Percentiles rank a stretch among this genome's conserved stretches.
Evolutionary conservation across 2,113 vertebrate species (phyloP).

Genomic region (Pipa parva): DNA sequence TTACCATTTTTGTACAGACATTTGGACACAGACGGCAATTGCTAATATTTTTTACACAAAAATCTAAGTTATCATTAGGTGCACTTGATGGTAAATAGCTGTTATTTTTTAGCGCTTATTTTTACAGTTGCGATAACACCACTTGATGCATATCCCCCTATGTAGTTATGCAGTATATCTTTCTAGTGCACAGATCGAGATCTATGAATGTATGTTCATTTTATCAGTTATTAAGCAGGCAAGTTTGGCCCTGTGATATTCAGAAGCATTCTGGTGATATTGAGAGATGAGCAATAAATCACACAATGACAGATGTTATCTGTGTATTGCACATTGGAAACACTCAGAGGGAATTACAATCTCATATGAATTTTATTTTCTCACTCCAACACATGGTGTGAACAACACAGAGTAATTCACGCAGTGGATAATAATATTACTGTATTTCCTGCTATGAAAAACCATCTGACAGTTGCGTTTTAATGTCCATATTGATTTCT

Average conservation of each 20-base stretch:
- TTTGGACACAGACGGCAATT: too few species aligned
- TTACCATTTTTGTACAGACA: too few species aligned
- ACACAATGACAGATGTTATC: slow-evolving; percentile 7
- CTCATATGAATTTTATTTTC: neutral
- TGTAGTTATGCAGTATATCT: too few species aligned
- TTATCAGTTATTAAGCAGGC: slow-evolving; percentile 12
- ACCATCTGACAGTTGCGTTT: neutral
- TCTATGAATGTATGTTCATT: neutral
- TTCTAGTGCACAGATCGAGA: neutral
- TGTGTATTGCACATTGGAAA: neutral
- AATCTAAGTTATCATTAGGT: too few species aligned
- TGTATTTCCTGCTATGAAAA: neutral
- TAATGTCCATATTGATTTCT: neutral
- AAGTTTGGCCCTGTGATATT: neutral
- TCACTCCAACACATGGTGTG: neutral
- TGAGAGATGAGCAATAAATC: slow-evolving; percentile 6
- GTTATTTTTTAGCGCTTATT: too few species aligned
- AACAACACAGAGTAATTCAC: neutral
- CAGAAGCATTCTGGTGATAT: slow-evolving; percentile 3
- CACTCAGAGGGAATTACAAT: slow-evolving; percentile 5
- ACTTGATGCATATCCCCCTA: too few species aligned
- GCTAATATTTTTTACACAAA: too few species aligned
- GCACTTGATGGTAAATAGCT: too few species aligned
- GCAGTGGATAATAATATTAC: neutral
- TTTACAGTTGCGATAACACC: too few species aligned